phyloP scores from a whole-genome alignment of 2,797 vertebrate species.

The Pyrocephalus nanus region DNA sequence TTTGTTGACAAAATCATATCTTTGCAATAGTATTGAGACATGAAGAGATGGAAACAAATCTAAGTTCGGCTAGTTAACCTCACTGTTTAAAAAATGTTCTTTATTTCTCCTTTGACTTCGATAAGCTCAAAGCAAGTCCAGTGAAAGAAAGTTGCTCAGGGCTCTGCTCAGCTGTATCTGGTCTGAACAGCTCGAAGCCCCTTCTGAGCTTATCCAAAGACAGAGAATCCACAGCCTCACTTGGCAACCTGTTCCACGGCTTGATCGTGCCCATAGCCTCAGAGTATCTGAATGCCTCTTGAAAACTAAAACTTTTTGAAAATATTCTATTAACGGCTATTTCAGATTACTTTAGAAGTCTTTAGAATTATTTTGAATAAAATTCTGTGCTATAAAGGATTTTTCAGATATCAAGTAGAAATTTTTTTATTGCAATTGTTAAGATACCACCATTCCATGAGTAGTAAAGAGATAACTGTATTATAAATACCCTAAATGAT shows the following conservation, averaged over 20 bases:
- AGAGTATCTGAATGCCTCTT: neutral
- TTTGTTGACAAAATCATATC: neutral
- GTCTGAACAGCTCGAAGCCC: neutral
- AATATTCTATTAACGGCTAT: neutral
- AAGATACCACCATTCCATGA: neutral
- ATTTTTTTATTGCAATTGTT: neutral
- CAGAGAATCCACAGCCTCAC: neutral
- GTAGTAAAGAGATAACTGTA: neutral
- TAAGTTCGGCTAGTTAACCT: neutral
- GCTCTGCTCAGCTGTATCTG: neutral
- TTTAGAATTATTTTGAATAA: neutral
- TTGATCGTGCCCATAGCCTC: neutral
- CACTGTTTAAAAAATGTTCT: neutral
- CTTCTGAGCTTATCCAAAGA: neutral
- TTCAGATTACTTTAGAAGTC: neutral
- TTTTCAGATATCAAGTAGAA: neutral
- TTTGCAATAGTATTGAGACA: neutral
- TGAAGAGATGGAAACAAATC: neutral
- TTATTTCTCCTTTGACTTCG: neutral
- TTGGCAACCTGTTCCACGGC: neutral
- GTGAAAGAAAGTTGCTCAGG: neutral
- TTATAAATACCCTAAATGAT: neutral
- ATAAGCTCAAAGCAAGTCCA: neutral
- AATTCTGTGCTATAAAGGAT: rapidly evolving
- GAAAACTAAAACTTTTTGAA: neutral